Base-by-base conservation (phyloP, 30 jellyfish, hydroid and myxozoan species). In the Haliclystus octoradiatus region DNA sequence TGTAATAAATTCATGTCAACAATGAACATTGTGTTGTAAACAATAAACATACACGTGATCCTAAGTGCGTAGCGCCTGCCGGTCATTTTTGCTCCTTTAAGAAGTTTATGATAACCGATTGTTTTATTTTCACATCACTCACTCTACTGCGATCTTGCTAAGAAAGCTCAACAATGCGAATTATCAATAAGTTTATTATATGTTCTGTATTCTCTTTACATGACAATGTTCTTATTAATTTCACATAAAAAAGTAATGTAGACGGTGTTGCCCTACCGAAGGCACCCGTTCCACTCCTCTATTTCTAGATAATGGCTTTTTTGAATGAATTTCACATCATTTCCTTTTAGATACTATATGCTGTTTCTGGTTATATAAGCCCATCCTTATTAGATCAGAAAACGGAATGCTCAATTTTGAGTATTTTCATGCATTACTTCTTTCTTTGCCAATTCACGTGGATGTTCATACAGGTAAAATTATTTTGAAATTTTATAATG, bases 381-480 rank as follows among this genome's bases (percentile, higher is more conserved):
- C 98, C 98, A 25, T 25, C 78, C 0, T 49, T 82, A 71, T 23
- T 79, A 26, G 66, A 35, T 34, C 34, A 89, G 35, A 31, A 70
- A 15, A 53, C 62, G 15, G 73, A 69, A 22, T 89, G 98, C 57
- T 82, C 93, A 15, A 33, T 81, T 24, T 52, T 89, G 9, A 94
- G 80, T 2, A 34, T 89, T 27, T 72, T 89, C 23, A 50, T 89
- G 2, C 95, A 89, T 65, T 89, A 89, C 64, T 81, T 82, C 75
- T 82, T 89, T 73, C n/a, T 82, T 31, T 70, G 93, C 3, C 98
- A 89, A 50, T 89, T 89, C 74, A 49, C 98, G 27, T 69, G 75
- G 69, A 81, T 89, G 85, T 82, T 82, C 65, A 88, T 77, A 1
- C 95, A 89, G 98, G 98, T 89, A 79, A 25, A 33, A 3, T 70